Conservation (phyloP, 2,797 vertebrate species). For the Manis javanica region DNA sequence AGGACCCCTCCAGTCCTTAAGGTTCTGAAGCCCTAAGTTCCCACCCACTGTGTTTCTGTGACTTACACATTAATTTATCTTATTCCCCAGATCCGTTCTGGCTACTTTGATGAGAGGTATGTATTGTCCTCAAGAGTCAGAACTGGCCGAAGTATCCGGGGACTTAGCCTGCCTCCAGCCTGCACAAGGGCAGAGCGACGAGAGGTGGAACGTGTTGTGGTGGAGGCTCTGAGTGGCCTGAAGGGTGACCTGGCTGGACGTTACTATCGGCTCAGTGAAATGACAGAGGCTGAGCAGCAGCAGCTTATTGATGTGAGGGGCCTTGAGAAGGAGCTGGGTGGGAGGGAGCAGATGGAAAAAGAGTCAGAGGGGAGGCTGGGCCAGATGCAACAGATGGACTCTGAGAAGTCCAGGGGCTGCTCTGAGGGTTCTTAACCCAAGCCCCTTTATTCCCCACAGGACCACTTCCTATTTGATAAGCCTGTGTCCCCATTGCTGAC, state of each 20-base stretch:
- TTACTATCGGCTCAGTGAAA: constrained; percentile 94
- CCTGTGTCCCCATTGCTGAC: constrained; percentile 97
- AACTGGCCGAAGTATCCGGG: constrained; percentile 97
- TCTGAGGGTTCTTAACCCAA: constrained; percentile 1
- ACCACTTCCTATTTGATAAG: constrained; percentile 98
- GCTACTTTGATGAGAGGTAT: constrained; percentile 95
- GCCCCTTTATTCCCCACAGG: constrained; percentile 85
- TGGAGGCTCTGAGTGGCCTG: constrained; percentile 93
- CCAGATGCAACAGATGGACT: neutral
- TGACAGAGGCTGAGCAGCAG: constrained; percentile 96
- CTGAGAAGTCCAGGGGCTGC: neutral
- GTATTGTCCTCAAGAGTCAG: constrained; percentile 96
- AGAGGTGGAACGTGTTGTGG: constrained; percentile 95
- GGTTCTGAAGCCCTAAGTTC: neutral
- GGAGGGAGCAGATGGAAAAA: neutral
- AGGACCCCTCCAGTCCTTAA: neutral
- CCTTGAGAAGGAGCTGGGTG: neutral
- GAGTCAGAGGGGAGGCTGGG: neutral
- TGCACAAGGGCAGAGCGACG: constrained; percentile 95
- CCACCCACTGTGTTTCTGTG: neutral
- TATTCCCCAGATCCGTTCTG: constrained; percentile 90
- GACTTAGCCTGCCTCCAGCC: constrained; percentile 95
- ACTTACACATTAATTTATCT: neutral
- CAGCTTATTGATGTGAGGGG: constrained; percentile 96
- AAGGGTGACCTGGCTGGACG: constrained; percentile 91